Percentiles rank a stretch among this genome's conserved stretches.
phyloP scores from a whole-genome alignment of 2,888 invertebrate species.

The Lasioglossum vierecki region DNA sequence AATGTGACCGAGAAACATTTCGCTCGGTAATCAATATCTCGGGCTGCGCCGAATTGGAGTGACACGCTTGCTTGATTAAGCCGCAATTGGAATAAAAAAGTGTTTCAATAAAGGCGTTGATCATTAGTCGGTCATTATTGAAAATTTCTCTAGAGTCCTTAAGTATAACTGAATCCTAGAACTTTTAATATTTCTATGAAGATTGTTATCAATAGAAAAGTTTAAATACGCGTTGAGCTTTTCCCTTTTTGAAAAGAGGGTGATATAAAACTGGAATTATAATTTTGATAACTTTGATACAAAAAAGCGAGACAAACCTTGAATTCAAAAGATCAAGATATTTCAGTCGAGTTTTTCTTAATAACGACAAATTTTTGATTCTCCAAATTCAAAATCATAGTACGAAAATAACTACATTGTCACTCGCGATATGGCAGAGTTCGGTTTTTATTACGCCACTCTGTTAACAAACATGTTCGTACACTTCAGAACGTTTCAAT shows the following conservation, averaged over 20 bases:
- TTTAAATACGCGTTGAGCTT: background rate
- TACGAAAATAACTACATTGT: background rate
- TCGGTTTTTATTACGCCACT: background rate
- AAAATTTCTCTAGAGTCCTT: background rate
- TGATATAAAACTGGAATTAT: background rate
- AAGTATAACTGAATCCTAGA: background rate
- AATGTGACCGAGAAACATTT: conserved; percentile 9
- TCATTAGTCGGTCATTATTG: background rate
- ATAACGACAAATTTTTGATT: background rate
- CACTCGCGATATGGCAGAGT: background rate
- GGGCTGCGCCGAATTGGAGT: background rate
- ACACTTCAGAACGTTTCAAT: background rate
- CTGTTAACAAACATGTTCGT: background rate
- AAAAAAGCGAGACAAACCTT: background rate
- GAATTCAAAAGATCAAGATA: background rate
- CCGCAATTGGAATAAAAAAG: conserved; percentile 28
- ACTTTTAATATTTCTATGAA: background rate
- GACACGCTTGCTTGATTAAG: conserved; percentile 28
- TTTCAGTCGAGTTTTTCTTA: background rate
- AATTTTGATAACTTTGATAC: background rate
- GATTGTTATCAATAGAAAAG: background rate
- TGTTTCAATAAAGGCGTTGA: background rate
- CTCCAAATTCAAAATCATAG: background rate
- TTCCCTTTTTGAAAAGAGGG: background rate
- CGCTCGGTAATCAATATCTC: conserved; percentile 11